Base-by-base conservation (phyloP, 2,113 vertebrate species). In the Echinops telfairi region DNA sequence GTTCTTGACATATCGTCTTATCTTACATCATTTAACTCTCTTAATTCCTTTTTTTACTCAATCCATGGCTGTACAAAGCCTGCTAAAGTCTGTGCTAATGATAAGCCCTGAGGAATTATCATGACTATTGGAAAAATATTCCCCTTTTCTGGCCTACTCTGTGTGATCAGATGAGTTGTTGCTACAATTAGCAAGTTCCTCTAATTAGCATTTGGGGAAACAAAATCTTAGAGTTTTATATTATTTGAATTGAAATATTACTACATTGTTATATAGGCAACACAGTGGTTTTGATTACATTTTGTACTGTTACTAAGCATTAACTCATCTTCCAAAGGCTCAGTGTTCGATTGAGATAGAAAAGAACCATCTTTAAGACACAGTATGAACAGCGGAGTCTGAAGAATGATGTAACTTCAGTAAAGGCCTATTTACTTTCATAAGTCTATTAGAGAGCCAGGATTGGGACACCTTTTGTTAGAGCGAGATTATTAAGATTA, bases 341-440 rank as follows among this genome's bases (percentile, higher is more conserved):
- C 16, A 92, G 78, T 92, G 25, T 94, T 96, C 94, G 77, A 85
- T 92, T 94, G 92, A 96, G 96, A 90, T 91, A 95, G 95, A 94
- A 95, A 97, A 90, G 88, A 87, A 95, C 86, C 64, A 90, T 95
- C 92, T 94, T 95, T 92, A 96, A 93, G 88, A 93, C 93, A 82
- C 64, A 95, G 81, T 15, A 71, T 93, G 70, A 91, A 85, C 85
- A 92, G 70, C 73, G 83, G 86, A 93, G 33, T 25, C 47, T 91
- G 79, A 53, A 92, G 84, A 95, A 62, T 89, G 64, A 40, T 71
- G 15, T 91, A 83, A 89, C 81, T 95, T 96, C 89, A 91, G 58
- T 93, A 92, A 96, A 94, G 62, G 47, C 92, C 82, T 87, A 97
- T 95, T 96, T 92, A 92, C 75, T 68, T 96, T 92, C 70, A 83